phyloP scores from a whole-genome alignment of 2,113 vertebrate species.

The Charina bottae region DNA sequence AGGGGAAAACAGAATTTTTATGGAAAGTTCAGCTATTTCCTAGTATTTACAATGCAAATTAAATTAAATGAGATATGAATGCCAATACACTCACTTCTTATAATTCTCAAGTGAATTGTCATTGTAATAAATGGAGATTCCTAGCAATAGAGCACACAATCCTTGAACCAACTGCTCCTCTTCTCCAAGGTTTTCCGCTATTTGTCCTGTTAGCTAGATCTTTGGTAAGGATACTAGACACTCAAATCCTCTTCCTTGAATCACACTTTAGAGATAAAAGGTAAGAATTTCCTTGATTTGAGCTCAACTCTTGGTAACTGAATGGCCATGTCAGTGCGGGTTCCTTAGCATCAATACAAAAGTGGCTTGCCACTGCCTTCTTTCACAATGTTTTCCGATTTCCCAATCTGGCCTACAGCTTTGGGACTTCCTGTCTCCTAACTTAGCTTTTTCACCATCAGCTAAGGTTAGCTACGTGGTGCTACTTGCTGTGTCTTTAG shows the following conservation, averaged over 20 bases:
- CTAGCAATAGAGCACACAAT: slow-evolving; percentile 91
- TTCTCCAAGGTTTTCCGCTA: slow-evolving; percentile 96
- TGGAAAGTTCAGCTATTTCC: neutral
- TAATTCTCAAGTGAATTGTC: slow-evolving; percentile 97
- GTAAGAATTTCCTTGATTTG: neutral
- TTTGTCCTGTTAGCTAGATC: slow-evolving; percentile 92
- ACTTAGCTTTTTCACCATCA: neutral
- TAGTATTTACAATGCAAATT: neutral
- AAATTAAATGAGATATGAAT: neutral
- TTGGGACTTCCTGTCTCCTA: neutral
- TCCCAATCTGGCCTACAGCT: neutral
- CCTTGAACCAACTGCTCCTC: slow-evolving; percentile 97
- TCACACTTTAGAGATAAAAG: neutral
- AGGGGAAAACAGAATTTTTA: neutral
- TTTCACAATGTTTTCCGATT: neutral
- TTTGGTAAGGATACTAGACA: slow-evolving; percentile 74
- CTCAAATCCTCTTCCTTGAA: neutral
- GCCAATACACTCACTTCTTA: slow-evolving; percentile 82
- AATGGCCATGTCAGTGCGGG: neutral
- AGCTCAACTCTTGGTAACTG: neutral
- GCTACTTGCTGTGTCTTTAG: neutral
- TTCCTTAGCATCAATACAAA: neutral
- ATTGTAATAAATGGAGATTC: slow-evolving; percentile 97
- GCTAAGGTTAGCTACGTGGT: neutral
- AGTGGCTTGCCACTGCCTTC: neutral